A percentile compares a stretch with the other conserved stretches of the same genome.
Conservation (phyloP, 2,797 vertebrate genomes). For the Dendrocincla fuliginosa region DNA sequence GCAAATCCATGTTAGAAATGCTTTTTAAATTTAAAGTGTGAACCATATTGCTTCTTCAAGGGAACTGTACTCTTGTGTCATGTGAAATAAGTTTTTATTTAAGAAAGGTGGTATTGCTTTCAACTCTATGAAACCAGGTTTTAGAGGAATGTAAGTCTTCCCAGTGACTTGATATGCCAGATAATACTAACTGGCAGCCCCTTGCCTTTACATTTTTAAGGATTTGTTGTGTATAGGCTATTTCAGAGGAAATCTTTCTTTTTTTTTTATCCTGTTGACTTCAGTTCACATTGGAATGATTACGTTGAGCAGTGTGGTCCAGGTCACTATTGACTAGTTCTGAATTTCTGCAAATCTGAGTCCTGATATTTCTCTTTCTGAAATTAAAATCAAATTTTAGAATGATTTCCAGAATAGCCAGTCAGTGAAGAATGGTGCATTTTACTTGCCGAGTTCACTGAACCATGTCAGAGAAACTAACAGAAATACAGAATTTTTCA, state of each 20-base stretch:
- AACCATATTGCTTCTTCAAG: slow-evolving; percentile 36
- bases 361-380: neutral
- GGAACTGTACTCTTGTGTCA: neutral
- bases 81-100: slow-evolving; percentile 27
- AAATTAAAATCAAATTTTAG: neutral
- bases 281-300: neutral
- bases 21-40: slow-evolving; percentile 29
- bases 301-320: neutral
- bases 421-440: neutral
- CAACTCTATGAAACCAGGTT: slow-evolving; percentile 19
- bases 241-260: neutral
- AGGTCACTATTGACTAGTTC: neutral
- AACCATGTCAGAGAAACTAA: neutral
- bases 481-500: neutral
- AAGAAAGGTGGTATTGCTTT: slow-evolving; percentile 14
- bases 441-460: neutral
- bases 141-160: slow-evolving; percentile 11
- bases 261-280: neutral
- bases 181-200: neutral
- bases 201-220: neutral
- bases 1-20: slow-evolving; percentile 39
- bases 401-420: neutral
- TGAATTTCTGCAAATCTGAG: neutral
- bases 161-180: neutral
- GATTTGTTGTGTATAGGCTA: neutral